Evolutionary conservation across 2,113 vertebrate genomes (phyloP), one percentile per base, ranked within the genome.

Genomic region (Tragelaphus buxtoni): DNA sequence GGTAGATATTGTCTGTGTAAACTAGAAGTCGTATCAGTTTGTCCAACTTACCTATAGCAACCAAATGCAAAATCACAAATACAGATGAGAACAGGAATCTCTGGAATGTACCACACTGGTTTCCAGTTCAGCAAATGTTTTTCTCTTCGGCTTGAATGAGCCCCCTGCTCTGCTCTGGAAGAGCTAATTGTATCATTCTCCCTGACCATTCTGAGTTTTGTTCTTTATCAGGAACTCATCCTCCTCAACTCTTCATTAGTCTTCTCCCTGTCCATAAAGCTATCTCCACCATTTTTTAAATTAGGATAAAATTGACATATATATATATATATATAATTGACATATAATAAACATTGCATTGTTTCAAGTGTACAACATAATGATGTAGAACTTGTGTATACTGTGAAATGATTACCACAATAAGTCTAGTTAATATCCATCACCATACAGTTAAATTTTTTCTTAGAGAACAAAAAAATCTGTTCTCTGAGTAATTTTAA

Each of bases 81-180:
- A 32, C 14, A 45, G 42, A 16, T 13, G 42, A 83, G n/a, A 32
- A 14, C n/a, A 2, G 18, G 26, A 63, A 26, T 56, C 10, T 55
- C 76, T 39, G 16, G 12, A 8, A 17, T 9, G 10, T 13, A 47
- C 45, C 1, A 0, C 4, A 17, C 20, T 20, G 1, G 26, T 9
- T 42, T 53, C 22, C 42, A 4, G 14, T 18, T 35, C 28, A 13
- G 28, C 39, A 47, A 45, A 7, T 14, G 53, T 30, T 93, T 32
- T 49, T 26, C 39, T 56, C 55, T 28, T 16, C 28, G 10, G 28
- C 47, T 88, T 32, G 11, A 18, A 35, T 26, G 74, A 63, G 63
- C 24, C 22, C 35, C 49, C 35, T 30, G 35, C 53, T 88, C n/a
- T 9, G 9, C 13, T 53, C 56, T 65, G 22, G 18, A 85, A 49